These are phyloP conservation scores for Syrrhaptes paradoxus DNA, from an alignment of 2,113 vertebrate genomes.

Conservation along the genomic window DNA sequence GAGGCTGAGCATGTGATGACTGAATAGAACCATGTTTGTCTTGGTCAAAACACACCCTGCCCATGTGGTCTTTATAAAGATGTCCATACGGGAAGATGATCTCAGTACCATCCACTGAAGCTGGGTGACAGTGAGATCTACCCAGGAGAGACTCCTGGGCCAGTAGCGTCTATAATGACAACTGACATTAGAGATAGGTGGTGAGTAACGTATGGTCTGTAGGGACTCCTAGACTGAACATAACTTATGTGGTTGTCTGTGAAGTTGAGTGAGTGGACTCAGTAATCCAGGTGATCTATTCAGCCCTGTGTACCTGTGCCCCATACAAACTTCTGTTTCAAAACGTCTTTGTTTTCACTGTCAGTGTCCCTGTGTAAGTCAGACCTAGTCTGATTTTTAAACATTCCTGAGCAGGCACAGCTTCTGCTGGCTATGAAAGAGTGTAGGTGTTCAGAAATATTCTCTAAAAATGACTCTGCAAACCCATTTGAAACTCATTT, in stretches of 20 bases:
- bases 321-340: background rate
- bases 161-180: background rate
- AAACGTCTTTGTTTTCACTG: background rate
- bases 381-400: background rate
- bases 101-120: background rate
- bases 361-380: background rate
- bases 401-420: background rate
- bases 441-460: constrained; percentile 22
- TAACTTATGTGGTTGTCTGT: background rate
- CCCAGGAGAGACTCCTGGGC: background rate
- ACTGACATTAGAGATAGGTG: background rate
- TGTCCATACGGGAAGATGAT: background rate
- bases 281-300: background rate
- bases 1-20: background rate
- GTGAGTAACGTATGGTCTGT: background rate
- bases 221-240: background rate
- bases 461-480: constrained; percentile 1
- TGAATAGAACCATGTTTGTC: background rate
- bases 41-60: background rate
- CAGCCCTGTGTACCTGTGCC: background rate
- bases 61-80: fast-evolving
- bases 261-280: background rate
- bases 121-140: background rate
- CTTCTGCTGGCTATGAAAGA: background rate
- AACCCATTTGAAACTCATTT: constrained; percentile 11